These are phyloP conservation scores for Auanema freiburgensis DNA, from an alignment of 2,888 invertebrate genomes.

Conservation along the genomic window DNA sequence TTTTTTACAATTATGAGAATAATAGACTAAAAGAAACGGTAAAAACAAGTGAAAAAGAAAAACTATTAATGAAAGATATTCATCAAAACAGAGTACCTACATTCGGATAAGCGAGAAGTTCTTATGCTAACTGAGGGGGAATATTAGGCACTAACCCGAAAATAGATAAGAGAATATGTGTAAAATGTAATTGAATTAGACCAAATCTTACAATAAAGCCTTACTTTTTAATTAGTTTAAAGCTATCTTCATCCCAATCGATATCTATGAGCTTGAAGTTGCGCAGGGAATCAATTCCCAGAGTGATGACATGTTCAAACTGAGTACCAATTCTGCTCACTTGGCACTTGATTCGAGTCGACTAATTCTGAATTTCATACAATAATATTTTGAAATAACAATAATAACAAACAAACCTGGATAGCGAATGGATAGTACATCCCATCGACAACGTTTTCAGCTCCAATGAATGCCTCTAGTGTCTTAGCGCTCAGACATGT, in stretches of 20 bases:
- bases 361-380: slow-evolving; percentile 31
- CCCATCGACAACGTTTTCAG: slow-evolving; percentile 22
- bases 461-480: slow-evolving; percentile 24
- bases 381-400: slow-evolving; percentile 19
- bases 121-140: not conserved
- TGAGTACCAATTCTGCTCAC: slow-evolving; percentile 24
- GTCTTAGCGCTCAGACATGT: slow-evolving; percentile 32
- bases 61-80: no score
- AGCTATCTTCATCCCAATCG: slow-evolving; percentile 29
- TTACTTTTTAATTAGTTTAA: slow-evolving; percentile 32
- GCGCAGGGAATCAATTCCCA: slow-evolving; percentile 31
- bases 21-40: slow-evolving; percentile 19
- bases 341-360: slow-evolving; percentile 27
- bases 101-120: slow-evolving; percentile 13
- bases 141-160: no score
- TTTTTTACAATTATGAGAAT: slow-evolving; percentile 16
- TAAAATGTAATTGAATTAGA: no score
- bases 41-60: slow-evolving; percentile 15
- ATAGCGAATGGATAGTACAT: slow-evolving; percentile 16
- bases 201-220: no score
- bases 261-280: slow-evolving; percentile 26
- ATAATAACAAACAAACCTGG: slow-evolving; percentile 30
- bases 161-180: no score
- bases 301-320: slow-evolving; percentile 31
- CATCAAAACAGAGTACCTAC: slow-evolving; percentile 18